A percentile compares a stretch with the other conserved stretches of the same genome.
Evolutionary conservation across 2,888 invertebrate species (phyloP).

Genomic region (Trichopria drosophilae): DNA sequence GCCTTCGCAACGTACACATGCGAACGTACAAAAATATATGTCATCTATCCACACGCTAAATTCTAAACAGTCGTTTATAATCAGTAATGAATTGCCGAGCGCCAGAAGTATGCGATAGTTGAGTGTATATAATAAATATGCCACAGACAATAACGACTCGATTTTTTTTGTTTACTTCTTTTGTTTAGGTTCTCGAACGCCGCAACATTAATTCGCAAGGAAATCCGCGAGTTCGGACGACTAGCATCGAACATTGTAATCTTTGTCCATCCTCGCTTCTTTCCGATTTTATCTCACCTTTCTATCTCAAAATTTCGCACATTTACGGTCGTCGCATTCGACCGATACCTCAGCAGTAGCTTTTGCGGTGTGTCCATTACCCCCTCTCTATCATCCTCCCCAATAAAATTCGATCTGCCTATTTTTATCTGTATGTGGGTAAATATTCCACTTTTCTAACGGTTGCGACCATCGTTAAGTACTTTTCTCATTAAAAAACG

Average conservation of each 20-base stretch:
- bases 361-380: too few relatives aligned
- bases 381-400: too few relatives aligned
- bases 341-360: too few relatives aligned
- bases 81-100: slow-evolving; percentile 44
- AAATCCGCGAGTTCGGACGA: too few relatives aligned
- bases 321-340: neutral
- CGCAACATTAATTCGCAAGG: too few relatives aligned
- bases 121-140: too few relatives aligned
- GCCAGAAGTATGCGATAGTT: slow-evolving; percentile 37
- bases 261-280: neutral
- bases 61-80: slow-evolving; percentile 53
- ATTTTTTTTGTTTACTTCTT: slow-evolving; percentile 14
- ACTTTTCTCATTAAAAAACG: too few relatives aligned
- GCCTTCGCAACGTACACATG: slow-evolving; percentile 42
- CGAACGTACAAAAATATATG: slow-evolving; percentile 59
- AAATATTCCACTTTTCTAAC: too few relatives aligned
- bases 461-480: too few relatives aligned
- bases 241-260: neutral
- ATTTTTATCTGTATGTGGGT: too few relatives aligned
- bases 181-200: slow-evolving; percentile 19
- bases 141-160: slow-evolving; percentile 10
- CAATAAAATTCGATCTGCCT: too few relatives aligned
- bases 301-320: neutral
- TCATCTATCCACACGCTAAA: slow-evolving; percentile 56
- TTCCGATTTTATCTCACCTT: neutral